Evolutionary conservation across 2,113 vertebrate species (phyloP), one percentile per base, ranked within the genome.

Genomic region (Gymnogyps californianus): DNA sequence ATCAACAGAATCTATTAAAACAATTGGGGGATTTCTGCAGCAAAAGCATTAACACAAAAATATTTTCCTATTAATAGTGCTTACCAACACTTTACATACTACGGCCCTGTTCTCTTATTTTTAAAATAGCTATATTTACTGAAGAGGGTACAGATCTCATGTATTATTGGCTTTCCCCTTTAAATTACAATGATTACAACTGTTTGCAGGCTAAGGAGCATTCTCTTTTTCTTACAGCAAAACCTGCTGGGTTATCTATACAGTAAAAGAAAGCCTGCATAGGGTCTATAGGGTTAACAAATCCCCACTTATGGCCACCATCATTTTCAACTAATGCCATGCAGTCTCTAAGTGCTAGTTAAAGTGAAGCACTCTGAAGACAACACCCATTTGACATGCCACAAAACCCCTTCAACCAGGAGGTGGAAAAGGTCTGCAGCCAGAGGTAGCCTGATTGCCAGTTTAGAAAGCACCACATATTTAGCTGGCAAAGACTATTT

Each of bases 271-370:
- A 62, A 70, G 11, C 5, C 25, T 38, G 32, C 13, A 55, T 0
- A 67, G 44, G 20, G 19, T 36, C 64, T 36, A n/a, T 2, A 86
- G 15, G 13, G n/a, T 51, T 59, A 88, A 62, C 16, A 64, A 76
- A 20, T 8, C 2, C 38, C 22, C 11, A 38, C 36, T 62, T 9
- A n/a, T 0, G 7, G 72, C 5, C 36, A 66, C 25, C 16, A 17
- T 7, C 7, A 25, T 10, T 78, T 36, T 75, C 34, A 61, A 16
- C 18, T 36, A 29, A 40, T 9, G 11, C 11, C 34, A 62, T 8
- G 10, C 15, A 49, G 34, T 14, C 29, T 51, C 22, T 6, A 49
- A 57, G 34, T 47, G 21, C 16, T 52, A 70, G 19, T 18, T 42
- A 20, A 51, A 76, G 57, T 3, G 1, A 88, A 69, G 36, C 18